A percentile compares a stretch with the other conserved stretches of the same genome.
Evolutionary conservation across 2,888 invertebrate genomes (phyloP).

Genomic region (Callyntrura sp.): DNA sequence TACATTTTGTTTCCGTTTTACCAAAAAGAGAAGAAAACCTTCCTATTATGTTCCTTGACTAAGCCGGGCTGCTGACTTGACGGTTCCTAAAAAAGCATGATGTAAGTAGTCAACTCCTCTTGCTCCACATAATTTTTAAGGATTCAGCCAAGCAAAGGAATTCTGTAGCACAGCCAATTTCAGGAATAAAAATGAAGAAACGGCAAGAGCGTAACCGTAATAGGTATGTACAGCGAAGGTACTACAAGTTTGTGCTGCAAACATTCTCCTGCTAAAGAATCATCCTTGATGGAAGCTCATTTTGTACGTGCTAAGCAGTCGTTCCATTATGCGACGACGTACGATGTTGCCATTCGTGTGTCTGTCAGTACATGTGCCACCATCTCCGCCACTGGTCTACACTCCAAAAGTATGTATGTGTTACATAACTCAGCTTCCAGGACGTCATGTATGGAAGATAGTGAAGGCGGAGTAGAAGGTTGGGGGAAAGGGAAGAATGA

Average conservation of each 20-base stretch:
- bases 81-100: conserved; percentile 31
- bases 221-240: background rate
- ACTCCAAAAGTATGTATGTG: conserved; percentile 14
- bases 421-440: conserved; percentile 33
- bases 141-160: conserved; percentile 18
- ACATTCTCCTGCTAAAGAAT: conserved; percentile 39
- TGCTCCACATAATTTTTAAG: conserved; percentile 56
- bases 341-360: conserved; percentile 6
- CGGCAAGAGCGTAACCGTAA: conserved; percentile 10
- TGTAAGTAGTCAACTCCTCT: conserved; percentile 43
- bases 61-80: conserved; percentile 24
- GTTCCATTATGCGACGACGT: conserved; percentile 22
- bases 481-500: conserved; percentile 7
- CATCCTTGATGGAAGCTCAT: conserved; percentile 71
- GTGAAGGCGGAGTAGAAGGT: conserved; percentile 16
- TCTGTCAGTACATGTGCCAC: conserved; percentile 10
- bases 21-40: conserved; percentile 42
- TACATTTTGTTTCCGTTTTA: conserved; percentile 69
- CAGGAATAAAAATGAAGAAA: conserved; percentile 31
- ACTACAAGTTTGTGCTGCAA: conserved; percentile 17
- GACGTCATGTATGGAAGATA: conserved; percentile 33
- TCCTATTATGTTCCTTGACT: conserved; percentile 21
- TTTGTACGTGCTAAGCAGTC: conserved; percentile 70
- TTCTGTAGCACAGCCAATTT: conserved; percentile 43
- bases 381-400: too few species aligned